Percentiles rank a stretch among this genome's conserved stretches.
Evolutionary conservation across 1,140 invertebrate genomes (phyloP).

Genomic region (Ooceraea biroi): DNA sequence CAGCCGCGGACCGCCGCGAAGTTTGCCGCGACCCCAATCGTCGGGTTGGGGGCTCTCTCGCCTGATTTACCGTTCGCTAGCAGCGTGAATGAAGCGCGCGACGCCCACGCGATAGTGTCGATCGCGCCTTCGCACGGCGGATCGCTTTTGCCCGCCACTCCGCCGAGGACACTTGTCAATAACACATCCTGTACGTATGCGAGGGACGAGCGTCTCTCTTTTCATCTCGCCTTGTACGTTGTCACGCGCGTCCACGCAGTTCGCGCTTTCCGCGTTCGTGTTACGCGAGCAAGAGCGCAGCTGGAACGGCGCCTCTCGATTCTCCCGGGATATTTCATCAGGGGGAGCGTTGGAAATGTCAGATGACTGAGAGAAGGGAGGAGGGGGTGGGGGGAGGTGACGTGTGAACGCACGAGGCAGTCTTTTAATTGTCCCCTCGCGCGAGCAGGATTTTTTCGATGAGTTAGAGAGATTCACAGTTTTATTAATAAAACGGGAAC

Average conservation of each 20-base stretch:
- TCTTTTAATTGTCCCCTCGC: too few relatives aligned
- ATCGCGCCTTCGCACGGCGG: background rate
- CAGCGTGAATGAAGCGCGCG: background rate
- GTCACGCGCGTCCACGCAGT: background rate
- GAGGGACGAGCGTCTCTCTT: background rate
- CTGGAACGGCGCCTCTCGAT: too few relatives aligned
- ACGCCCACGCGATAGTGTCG: conserved; percentile 7
- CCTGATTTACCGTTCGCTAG: conserved; percentile 49
- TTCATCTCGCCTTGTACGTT: background rate
- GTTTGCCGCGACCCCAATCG: conserved; percentile 40
- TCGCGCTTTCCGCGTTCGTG: too few relatives aligned
- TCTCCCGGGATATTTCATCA: too few relatives aligned
- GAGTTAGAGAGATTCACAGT: too few relatives aligned
- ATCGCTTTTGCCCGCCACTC: conserved; percentile 1
- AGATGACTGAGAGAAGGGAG: too few relatives aligned
- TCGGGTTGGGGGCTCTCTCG: conserved; percentile 32
- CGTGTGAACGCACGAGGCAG: too few relatives aligned
- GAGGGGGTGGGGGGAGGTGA: too few relatives aligned
- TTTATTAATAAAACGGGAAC: too few relatives aligned
- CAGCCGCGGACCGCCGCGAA: background rate
- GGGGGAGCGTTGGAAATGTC: too few relatives aligned
- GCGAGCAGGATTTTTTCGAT: too few relatives aligned
- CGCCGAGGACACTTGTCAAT: background rate
- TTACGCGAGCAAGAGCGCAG: too few relatives aligned
- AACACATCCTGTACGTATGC: background rate